Percentiles rank a stretch among this genome's conserved stretches.
These are phyloP conservation scores for Lapara coniferarum DNA, from an alignment of 2,888 invertebrate genomes.

Conservation along the genomic window DNA sequence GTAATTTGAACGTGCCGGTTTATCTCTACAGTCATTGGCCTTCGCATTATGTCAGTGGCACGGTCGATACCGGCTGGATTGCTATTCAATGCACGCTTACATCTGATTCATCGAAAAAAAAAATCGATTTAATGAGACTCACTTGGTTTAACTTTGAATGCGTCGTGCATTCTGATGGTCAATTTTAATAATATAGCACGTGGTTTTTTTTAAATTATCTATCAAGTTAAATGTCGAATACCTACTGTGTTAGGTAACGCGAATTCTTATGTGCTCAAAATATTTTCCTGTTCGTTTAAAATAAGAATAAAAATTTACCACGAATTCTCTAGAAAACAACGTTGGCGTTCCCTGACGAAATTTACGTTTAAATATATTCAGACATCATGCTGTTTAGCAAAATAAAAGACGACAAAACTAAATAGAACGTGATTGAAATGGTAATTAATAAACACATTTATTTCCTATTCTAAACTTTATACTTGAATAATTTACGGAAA, in stretches of 20 bases:
- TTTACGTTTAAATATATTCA: conserved; percentile 3
- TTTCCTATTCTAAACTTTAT: background rate
- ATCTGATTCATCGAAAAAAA: conserved; percentile 36
- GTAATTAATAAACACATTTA: background rate
- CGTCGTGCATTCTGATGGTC: background rate
- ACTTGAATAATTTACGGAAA: conserved; percentile 1
- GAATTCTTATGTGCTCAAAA: too few relatives aligned
- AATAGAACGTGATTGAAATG: background rate
- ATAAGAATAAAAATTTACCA: too few relatives aligned
- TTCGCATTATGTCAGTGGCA: conserved; percentile 52
- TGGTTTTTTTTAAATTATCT: background rate
- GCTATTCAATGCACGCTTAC: conserved; percentile 33
- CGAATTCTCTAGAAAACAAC: conserved; percentile 10
- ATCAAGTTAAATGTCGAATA: background rate
- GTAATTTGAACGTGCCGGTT: conserved; percentile 47
- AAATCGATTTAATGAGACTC: conserved; percentile 30
- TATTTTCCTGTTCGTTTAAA: too few relatives aligned
- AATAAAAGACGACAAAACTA: background rate
- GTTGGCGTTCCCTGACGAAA: background rate
- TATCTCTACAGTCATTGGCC: conserved; percentile 52
- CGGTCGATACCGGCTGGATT: conserved; percentile 44
- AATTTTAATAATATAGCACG: background rate
- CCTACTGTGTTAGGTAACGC: too few relatives aligned
- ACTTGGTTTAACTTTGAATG: background rate
- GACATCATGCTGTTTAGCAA: conserved; percentile 6